A percentile compares a stretch with the other conserved stretches of the same genome.
Evolutionary conservation across 2,113 vertebrate species (phyloP).

Genomic region (Promerops cafer): DNA sequence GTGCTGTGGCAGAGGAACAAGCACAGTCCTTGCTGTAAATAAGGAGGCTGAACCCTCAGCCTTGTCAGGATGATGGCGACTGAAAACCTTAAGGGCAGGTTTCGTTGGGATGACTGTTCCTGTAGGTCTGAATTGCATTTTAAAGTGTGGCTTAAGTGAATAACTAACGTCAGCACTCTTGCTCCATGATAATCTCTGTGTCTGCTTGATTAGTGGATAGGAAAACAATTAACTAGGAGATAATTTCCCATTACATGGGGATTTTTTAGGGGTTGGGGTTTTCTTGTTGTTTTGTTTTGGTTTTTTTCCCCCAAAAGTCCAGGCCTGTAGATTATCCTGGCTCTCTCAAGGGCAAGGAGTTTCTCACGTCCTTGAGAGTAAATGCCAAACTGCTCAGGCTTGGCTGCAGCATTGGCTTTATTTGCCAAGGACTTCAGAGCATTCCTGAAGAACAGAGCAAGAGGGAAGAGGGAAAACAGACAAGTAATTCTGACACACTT

Average conservation of each 20-base stretch:
- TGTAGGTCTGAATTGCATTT: not conserved
- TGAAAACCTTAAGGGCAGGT: not conserved
- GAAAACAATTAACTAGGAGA: not conserved
- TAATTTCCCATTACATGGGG: not conserved
- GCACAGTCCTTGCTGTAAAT: not conserved
- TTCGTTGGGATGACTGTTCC: not conserved
- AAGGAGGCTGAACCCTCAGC: not conserved
- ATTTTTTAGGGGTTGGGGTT: too few species aligned
- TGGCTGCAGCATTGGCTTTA: conserved; percentile 1
- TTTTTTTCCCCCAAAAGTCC: not conserved
- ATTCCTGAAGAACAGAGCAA: conserved; percentile 44
- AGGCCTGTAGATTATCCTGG: not conserved
- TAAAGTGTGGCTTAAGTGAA: not conserved
- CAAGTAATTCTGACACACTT: conserved; percentile 55
- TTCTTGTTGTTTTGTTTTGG: too few species aligned
- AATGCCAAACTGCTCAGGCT: conserved; percentile 39
- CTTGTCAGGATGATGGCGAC: not conserved
- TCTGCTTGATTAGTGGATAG: not conserved
- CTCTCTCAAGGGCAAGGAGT: conserved; percentile 17
- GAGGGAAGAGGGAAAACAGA: conserved; percentile 42
- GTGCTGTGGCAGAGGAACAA: not conserved
- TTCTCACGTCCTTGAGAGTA: conserved; percentile 50
- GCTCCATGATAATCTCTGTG: not conserved
- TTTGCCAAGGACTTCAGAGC: conserved; percentile 56
- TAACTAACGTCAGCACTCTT: not conserved